Base-by-base conservation (phyloP, 1,140 invertebrate species). In the Aphelinus atriplicis region DNA sequence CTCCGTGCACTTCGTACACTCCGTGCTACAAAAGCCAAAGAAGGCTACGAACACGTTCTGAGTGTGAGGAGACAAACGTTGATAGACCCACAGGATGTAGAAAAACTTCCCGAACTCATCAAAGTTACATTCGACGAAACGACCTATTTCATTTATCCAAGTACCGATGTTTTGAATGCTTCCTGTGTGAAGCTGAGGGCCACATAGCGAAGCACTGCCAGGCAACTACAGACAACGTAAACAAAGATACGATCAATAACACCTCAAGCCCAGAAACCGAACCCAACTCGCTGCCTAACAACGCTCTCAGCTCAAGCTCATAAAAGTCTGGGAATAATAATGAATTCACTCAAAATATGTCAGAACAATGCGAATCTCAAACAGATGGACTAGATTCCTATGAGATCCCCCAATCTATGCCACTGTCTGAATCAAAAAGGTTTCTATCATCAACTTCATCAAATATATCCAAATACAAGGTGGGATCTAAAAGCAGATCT, bases 161-260 rank as follows among this genome's bases (percentile, higher is more conserved):
- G 26, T 26, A 26, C 26, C 26, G 26, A 26, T 26, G 26, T 26
- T 26, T 26, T 48, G 65, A 66, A 26, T 77, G 71, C n/a, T 77
- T 77, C 43, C 2, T 70, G 2, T 73, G 53, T 26, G 70, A 77
- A 47, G 51, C 46, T 50, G 66, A 77, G 53, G 61, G 66, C 10
- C 70, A 72, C 45, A 5, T 73, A 51, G 53, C 70, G 7, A 64
- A 60, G 6, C 10, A 50, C 6, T 65, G 63, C 43, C 43, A 43
- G 7, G 1, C 45, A 5, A 9, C 1, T 47, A 47, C 7, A 7
- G 7, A 47, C 42, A 60, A 60, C 3, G 10, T 47, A 46, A 47
- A 26, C 57, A 60, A 26, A 26, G 26, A 26, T 26, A 26, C 26
- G 26, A 26, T 26, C 10, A 26, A 3, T 60, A 60, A 2, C 57